A percentile compares a stretch with the other conserved stretches of the same genome.
These are phyloP conservation scores for Melanocharis versteri DNA, from an alignment of 2,113 vertebrate genomes.

Conservation along the genomic window DNA sequence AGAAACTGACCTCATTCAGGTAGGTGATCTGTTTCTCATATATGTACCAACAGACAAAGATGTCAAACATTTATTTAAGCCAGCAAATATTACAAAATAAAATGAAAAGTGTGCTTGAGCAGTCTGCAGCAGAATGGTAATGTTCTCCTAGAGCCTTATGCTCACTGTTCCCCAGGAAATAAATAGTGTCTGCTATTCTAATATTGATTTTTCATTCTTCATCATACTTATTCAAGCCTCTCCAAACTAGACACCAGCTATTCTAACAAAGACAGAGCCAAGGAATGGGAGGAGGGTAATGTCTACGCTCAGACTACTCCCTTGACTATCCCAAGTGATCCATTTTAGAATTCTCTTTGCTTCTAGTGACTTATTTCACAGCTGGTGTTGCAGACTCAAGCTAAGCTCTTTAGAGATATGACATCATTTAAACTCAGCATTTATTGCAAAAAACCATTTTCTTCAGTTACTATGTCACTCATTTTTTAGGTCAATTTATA, in stretches of 20 bases:
- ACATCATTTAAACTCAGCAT: neutral
- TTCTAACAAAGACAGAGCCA: neutral
- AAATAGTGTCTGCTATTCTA: neutral
- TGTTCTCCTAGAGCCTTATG: neutral
- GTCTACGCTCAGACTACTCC: neutral
- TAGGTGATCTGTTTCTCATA: neutral
- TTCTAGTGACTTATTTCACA: neutral
- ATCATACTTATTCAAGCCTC: neutral
- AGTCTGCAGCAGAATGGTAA: neutral
- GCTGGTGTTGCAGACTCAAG: neutral
- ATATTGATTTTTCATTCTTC: conserved; percentile 10
- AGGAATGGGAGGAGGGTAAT: neutral
- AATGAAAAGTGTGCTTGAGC: neutral
- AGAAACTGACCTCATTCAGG: neutral
- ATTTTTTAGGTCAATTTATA: neutral
- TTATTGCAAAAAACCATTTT: neutral
- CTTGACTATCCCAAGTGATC: neutral
- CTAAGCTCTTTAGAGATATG: neutral
- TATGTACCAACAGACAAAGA: neutral
- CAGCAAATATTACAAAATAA: conserved; percentile 6
- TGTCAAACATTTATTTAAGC: neutral
- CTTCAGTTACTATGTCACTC: neutral
- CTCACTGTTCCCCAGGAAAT: neutral
- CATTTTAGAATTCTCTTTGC: neutral
- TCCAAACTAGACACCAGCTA: neutral